Percentiles rank a stretch among this genome's conserved stretches.
phyloP scores from a whole-genome alignment of 2,113 vertebrate genomes.

The Ciconia maguari region DNA sequence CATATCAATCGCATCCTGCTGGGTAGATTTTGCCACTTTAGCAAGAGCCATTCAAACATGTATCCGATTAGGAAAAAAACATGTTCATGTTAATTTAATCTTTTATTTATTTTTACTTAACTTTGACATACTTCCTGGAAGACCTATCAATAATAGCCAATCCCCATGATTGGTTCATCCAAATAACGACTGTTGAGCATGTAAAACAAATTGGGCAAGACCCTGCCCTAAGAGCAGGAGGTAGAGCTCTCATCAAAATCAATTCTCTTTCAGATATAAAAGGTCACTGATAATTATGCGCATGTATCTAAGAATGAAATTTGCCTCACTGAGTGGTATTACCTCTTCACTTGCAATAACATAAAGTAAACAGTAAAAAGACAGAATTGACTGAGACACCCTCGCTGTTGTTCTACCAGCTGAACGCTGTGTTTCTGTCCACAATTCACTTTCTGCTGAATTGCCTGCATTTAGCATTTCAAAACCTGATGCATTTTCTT shows the following conservation, averaged over 20 bases:
- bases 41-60: neutral
- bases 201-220: constrained; percentile 18
- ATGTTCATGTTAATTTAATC: neutral
- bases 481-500: neutral
- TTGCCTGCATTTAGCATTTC: neutral
- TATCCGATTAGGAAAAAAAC: neutral
- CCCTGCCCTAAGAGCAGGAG: neutral
- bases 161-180: constrained; percentile 4
- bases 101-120: constrained; percentile 18
- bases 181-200: neutral
- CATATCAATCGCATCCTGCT: neutral
- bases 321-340: neutral
- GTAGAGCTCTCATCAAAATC: constrained; percentile 15
- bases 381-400: neutral
- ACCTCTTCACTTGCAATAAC: neutral
- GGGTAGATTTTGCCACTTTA: neutral
- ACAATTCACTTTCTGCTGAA: neutral
- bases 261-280: constrained; percentile 7
- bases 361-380: neutral
- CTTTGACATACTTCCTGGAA: constrained; percentile 8
- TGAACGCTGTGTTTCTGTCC: neutral
- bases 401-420: neutral
- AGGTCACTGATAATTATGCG: constrained; percentile 37
- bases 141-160: neutral
- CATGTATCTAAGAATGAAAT: neutral